Conservation (phyloP, 2,113 vertebrate genomes). For the Charina bottae region DNA sequence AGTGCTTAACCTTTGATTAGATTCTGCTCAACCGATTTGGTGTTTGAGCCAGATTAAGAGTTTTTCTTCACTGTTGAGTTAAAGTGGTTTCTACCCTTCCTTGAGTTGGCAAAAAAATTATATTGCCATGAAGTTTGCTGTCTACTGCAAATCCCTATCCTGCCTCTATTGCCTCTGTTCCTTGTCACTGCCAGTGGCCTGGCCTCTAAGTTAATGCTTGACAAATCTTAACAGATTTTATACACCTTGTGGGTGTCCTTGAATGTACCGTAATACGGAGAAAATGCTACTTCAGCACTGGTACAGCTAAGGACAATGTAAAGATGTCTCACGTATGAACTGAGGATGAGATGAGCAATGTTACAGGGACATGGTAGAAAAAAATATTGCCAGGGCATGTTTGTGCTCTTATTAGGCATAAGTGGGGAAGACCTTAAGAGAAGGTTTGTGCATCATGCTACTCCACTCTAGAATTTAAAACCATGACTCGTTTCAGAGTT, state of each 20-base stretch:
- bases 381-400: not conserved
- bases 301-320: not conserved
- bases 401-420: not conserved
- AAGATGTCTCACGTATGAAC: not conserved
- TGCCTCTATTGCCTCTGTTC: not conserved
- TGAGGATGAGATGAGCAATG: not conserved
- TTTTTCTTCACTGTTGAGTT: not conserved
- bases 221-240: not conserved
- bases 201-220: not conserved
- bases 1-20: not conserved
- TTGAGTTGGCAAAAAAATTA: not conserved
- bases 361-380: too few relatives aligned
- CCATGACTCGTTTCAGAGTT: not conserved
- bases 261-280: not conserved
- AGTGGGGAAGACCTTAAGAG: not conserved
- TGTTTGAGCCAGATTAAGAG: not conserved
- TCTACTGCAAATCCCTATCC: not conserved
- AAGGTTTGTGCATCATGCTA: not conserved
- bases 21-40: not conserved
- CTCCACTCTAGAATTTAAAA: not conserved
- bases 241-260: not conserved
- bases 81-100: not conserved
- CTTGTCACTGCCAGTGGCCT: not conserved
- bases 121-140: not conserved
- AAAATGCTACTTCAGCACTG: not conserved